Evolutionary conservation across 1,140 invertebrate genomes (phyloP).

Genomic region (Monochamus saltuarius): DNA sequence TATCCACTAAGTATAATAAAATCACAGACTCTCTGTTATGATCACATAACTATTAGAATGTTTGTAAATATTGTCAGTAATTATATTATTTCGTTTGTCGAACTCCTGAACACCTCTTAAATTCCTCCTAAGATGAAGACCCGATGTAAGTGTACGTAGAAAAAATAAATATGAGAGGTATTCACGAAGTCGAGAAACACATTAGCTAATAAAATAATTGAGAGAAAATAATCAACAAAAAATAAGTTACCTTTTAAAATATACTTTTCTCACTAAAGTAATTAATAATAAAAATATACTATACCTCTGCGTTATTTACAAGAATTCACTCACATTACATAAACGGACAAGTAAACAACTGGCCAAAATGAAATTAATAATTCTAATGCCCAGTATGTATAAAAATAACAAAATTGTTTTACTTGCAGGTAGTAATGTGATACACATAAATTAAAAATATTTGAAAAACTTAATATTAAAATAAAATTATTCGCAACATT

Average conservation of each 20-base stretch:
- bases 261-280: slow-evolving; percentile 29
- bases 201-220: slow-evolving; percentile 8
- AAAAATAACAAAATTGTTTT: slow-evolving; percentile 16
- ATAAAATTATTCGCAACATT: slow-evolving; percentile 21
- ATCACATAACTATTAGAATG: background rate
- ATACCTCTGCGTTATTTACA: slow-evolving; percentile 30
- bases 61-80: slow-evolving; percentile 6
- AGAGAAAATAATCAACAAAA: slow-evolving; percentile 27
- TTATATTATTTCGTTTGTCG: no score
- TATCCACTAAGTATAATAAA: slow-evolving; percentile 4
- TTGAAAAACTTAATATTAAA: slow-evolving; percentile 28
- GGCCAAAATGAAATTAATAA: slow-evolving; percentile 17
- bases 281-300: slow-evolving; percentile 33
- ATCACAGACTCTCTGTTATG: slow-evolving; percentile 16
- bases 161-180: background rate
- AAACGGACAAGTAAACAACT: slow-evolving; percentile 13
- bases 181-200: background rate
- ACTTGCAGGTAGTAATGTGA: slow-evolving; percentile 6
- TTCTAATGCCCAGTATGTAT: slow-evolving; percentile 23
- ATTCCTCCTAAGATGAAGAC: no score
- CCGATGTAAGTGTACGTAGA: no score
- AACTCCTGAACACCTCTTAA: no score
- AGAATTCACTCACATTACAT: slow-evolving; percentile 20
- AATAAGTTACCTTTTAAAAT: slow-evolving; percentile 28
- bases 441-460: slow-evolving; percentile 25